phyloP scores from a whole-genome alignment of 1,140 invertebrate genomes.

The Arion vulgaris region DNA sequence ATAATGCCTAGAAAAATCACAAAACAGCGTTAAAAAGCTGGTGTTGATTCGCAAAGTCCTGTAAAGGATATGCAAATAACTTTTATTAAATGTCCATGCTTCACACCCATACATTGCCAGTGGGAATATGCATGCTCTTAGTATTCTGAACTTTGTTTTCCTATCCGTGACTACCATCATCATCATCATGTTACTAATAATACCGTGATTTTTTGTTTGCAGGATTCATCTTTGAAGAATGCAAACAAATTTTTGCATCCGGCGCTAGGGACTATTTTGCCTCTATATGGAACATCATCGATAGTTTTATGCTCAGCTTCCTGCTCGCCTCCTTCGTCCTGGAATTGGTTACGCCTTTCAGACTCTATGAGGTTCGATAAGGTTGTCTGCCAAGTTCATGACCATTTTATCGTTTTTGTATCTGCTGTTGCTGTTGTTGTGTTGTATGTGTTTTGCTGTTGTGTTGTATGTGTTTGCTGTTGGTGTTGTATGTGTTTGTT shows the following conservation, averaged over 20 bases:
- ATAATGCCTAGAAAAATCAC: too few species aligned
- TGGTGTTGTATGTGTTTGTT: not conserved
- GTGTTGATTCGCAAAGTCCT: too few species aligned
- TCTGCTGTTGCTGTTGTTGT: not conserved
- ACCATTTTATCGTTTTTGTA: too few species aligned
- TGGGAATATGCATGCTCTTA: too few species aligned
- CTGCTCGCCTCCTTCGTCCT: slow-evolving; percentile 54
- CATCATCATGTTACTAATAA: too few species aligned
- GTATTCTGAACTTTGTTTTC: too few species aligned
- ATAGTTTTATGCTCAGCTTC: slow-evolving; percentile 60
- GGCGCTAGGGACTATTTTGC: slow-evolving; percentile 55
- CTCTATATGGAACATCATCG: slow-evolving; percentile 60
- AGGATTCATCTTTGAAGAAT: slow-evolving; percentile 62
- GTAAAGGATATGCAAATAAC: too few species aligned
- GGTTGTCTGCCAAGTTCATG: slow-evolving; percentile 15
- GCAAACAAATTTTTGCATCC: slow-evolving; percentile 54
- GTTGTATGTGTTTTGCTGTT: not conserved
- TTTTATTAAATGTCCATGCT: too few species aligned
- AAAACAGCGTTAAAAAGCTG: too few species aligned
- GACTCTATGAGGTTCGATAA: slow-evolving; percentile 35
- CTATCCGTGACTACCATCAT: too few species aligned
- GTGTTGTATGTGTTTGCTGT: too few species aligned
- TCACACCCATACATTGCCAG: too few species aligned
- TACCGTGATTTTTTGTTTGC: not conserved
- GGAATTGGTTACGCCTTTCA: slow-evolving; percentile 51